phyloP scores from a whole-genome alignment of 2,797 vertebrate species.

The Sarcoramphus papa region DNA sequence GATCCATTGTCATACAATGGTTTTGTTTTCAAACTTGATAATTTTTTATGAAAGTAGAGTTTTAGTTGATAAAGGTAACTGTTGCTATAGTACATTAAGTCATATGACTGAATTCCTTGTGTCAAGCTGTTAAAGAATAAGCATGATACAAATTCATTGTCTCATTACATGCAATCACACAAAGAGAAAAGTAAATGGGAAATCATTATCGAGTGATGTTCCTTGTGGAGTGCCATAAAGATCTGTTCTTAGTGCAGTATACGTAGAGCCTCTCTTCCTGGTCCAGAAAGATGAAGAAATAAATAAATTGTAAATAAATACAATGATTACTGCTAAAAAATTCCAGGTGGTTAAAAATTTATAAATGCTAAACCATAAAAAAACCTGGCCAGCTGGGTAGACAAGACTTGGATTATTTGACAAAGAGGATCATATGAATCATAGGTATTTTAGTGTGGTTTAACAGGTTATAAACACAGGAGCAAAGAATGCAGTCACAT shows the following conservation, averaged over 20 bases:
- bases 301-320: background rate
- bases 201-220: fast-evolving
- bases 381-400: background rate
- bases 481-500: background rate
- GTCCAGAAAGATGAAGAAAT: background rate
- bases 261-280: background rate
- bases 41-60: background rate
- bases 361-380: background rate
- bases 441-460: background rate
- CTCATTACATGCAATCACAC: background rate
- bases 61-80: background rate
- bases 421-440: background rate
- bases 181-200: background rate
- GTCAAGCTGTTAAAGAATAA: background rate
- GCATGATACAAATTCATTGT: background rate
- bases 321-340: background rate
- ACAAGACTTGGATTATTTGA: background rate
- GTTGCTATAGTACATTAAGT: background rate
- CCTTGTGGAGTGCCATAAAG: background rate
- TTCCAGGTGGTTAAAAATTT: background rate
- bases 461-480: background rate
- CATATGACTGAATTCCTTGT: background rate
- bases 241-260: background rate
- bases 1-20: background rate
- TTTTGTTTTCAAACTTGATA: background rate